A percentile compares a stretch with the other conserved stretches of the same genome.
phyloP scores from a whole-genome alignment of 2,888 invertebrate species.

The Ariolimax columbianus region DNA sequence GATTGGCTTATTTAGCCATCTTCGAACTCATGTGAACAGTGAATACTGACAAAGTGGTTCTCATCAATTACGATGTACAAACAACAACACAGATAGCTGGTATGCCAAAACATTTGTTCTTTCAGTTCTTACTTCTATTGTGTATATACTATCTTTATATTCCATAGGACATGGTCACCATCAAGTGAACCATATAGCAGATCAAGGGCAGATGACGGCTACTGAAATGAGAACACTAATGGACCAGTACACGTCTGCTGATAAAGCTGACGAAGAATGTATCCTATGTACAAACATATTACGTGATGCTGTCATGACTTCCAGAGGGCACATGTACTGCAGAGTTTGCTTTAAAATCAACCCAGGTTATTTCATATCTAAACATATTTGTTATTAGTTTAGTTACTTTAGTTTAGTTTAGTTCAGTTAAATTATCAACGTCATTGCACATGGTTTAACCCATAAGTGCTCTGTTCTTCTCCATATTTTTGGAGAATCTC shows the following conservation, averaged over 20 bases:
- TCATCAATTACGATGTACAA: too few relatives aligned
- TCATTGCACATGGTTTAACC: too few relatives aligned
- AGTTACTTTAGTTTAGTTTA: too few relatives aligned
- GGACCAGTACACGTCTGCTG: conserved; percentile 58
- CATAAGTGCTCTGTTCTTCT: too few relatives aligned
- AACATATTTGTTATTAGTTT: not conserved
- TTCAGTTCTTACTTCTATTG: too few relatives aligned
- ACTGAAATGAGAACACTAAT: conserved; percentile 58
- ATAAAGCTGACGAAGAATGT: conserved; percentile 68
- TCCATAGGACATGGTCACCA: not conserved
- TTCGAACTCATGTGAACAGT: too few relatives aligned
- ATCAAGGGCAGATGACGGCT: conserved; percentile 47
- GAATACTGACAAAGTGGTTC: too few relatives aligned
- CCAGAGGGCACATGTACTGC: conserved; percentile 68
- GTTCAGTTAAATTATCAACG: too few relatives aligned
- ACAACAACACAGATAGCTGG: too few relatives aligned
- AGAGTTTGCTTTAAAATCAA: conserved; percentile 60
- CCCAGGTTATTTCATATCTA: not conserved
- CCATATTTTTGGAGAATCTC: too few relatives aligned
- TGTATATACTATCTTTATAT: not conserved
- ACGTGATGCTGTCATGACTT: conserved; percentile 63
- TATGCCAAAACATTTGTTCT: too few relatives aligned
- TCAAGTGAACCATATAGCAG: not conserved
- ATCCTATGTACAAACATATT: conserved; percentile 65
- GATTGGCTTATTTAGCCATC: too few relatives aligned